Percentiles rank a stretch among this genome's conserved stretches.
Evolutionary conservation across 2,113 vertebrate genomes (phyloP).

Genomic region (Telmatochromis bifrenatus): DNA sequence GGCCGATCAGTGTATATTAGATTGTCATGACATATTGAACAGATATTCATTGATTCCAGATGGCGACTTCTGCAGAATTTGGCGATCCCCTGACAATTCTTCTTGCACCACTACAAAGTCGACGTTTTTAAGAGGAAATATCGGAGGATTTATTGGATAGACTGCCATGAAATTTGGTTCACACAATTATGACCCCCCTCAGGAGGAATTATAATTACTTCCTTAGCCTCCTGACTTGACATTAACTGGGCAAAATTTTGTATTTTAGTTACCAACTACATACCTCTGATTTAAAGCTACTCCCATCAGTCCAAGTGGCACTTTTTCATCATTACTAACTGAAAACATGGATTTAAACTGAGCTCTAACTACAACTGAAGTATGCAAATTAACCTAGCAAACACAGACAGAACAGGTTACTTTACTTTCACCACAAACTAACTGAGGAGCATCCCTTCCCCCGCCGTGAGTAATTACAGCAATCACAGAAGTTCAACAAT

Average conservation of each 20-base stretch:
- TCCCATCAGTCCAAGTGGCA: neutral
- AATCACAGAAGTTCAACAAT: slow-evolving; percentile 72
- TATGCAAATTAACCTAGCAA: neutral
- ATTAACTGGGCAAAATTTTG: neutral
- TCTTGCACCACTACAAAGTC: neutral
- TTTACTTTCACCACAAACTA: neutral
- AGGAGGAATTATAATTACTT: neutral
- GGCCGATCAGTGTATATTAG: neutral
- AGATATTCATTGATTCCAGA: neutral
- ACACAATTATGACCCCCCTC: neutral
- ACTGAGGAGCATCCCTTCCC: slow-evolving; percentile 12
- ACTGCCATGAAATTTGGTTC: neutral
- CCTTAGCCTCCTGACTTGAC: neutral
- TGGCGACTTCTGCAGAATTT: neutral
- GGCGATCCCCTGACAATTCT: neutral
- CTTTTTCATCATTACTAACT: neutral
- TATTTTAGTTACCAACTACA: neutral
- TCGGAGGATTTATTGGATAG: neutral
- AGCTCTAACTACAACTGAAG: neutral
- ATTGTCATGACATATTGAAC: neutral
- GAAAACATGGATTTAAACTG: neutral
- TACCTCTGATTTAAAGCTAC: neutral
- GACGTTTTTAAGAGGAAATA: neutral
- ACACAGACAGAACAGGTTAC: neutral
- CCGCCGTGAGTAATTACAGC: slow-evolving; percentile 60